Evolutionary conservation across 2,797 vertebrate species (phyloP).

Genomic region (Microctenopoma stevenorrisi): DNA sequence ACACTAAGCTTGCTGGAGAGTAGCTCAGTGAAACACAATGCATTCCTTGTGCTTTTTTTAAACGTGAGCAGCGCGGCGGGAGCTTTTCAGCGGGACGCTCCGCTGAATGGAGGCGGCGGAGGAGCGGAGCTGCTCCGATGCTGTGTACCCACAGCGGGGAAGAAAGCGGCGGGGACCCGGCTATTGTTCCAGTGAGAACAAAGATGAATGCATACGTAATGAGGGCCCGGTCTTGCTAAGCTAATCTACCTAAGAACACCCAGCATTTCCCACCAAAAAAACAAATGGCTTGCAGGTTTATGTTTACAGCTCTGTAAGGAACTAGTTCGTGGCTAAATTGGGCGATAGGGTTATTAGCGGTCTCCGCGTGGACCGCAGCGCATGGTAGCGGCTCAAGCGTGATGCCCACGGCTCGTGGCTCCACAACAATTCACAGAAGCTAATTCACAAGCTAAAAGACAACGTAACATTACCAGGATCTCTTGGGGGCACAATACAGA

Average conservation of each 20-base stretch:
- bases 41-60: slow-evolving; percentile 15
- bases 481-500: background rate
- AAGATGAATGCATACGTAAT: slow-evolving; percentile 81
- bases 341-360: background rate
- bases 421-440: slow-evolving; percentile 33
- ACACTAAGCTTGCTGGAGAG: background rate
- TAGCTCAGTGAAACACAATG: background rate
- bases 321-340: background rate
- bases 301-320: fast-evolving
- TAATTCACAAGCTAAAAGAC: slow-evolving; percentile 29
- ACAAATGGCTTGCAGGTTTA: slow-evolving; percentile 3
- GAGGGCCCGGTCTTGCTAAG: slow-evolving; percentile 49
- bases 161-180: slow-evolving; percentile 59
- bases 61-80: slow-evolving; percentile 6
- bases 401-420: slow-evolving; percentile 33
- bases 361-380: slow-evolving; percentile 10
- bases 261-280: background rate
- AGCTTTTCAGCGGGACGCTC: slow-evolving; percentile 64
- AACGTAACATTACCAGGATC: fast-evolving
- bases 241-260: background rate
- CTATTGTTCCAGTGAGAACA: slow-evolving; percentile 85
- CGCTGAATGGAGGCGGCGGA: slow-evolving; percentile 58
- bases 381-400: slow-evolving; percentile 16
- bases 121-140: slow-evolving; percentile 44
- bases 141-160: slow-evolving; percentile 40